A percentile compares a stretch with the other conserved stretches of the same genome.
Evolutionary conservation across 2,113 vertebrate genomes (phyloP).

Genomic region (Sphyrna mokarran): DNA sequence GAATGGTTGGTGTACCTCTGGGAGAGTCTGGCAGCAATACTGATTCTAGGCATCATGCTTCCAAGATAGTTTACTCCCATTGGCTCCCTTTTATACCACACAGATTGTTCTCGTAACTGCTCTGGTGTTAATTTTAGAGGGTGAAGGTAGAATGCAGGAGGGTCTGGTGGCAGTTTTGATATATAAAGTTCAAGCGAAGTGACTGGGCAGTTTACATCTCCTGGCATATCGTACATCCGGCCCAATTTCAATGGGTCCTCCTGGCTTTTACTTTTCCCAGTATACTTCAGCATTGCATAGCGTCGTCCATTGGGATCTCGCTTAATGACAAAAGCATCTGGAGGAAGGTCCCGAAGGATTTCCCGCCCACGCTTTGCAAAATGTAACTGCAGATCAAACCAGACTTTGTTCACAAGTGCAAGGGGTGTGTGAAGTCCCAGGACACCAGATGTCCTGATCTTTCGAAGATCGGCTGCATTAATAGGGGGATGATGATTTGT

Average conservation of each 20-base stretch:
- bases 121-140: slow-evolving; percentile 49
- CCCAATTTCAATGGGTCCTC: slow-evolving; percentile 53
- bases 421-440: slow-evolving; percentile 51
- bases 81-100: slow-evolving; percentile 54
- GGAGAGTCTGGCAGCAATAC: slow-evolving; percentile 49
- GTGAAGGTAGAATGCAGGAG: slow-evolving; percentile 50
- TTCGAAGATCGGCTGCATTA: slow-evolving; percentile 49
- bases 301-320: slow-evolving; percentile 50
- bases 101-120: slow-evolving; percentile 50
- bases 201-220: slow-evolving; percentile 53
- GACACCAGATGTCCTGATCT: slow-evolving; percentile 51
- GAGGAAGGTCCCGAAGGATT: slow-evolving; percentile 54
- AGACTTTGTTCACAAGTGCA: slow-evolving; percentile 53
- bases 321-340: slow-evolving; percentile 52
- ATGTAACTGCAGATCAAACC: slow-evolving; percentile 56
- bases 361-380: slow-evolving; percentile 55
- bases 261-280: slow-evolving; percentile 48
- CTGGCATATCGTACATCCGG: slow-evolving; percentile 55
- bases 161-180: slow-evolving; percentile 52
- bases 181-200: slow-evolving; percentile 55
- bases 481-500: slow-evolving; percentile 46
- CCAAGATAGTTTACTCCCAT: slow-evolving; percentile 55
- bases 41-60: slow-evolving; percentile 50
- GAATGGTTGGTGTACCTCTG: slow-evolving; percentile 52
- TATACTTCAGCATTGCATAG: slow-evolving; percentile 50